Base-by-base conservation (phyloP, 2,113 vertebrate species). In the Sturnus vulgaris region DNA sequence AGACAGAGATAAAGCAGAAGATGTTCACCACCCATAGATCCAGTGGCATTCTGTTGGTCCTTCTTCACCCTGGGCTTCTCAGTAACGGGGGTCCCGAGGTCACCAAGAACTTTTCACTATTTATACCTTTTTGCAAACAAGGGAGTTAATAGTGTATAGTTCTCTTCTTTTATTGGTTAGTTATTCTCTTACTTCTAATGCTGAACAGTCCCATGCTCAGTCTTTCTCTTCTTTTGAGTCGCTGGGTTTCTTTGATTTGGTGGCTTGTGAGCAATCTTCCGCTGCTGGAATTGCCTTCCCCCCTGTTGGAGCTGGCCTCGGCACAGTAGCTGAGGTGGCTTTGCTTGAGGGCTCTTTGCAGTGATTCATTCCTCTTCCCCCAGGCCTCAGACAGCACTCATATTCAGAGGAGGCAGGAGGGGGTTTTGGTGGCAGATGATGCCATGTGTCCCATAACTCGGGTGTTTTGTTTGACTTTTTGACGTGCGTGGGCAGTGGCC, bases 21-120 rank as follows among this genome's bases (percentile, higher is more conserved):
- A 4, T 39, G 6, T 39, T 53, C 19, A 39, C 15, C 0, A 0
- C 19, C 15, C n/a, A 39, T 3, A 46, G 37, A 73, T 46, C 15
- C 44, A 59, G 33, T 46, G 28, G 7, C 17, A 39, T n/a, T 16
- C 13, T 24, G 3, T 12, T 46, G 19, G 23, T 66, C 12, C 15
- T 88, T 52, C 42, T 52, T 52, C 28, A 33, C 5, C 28, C 33
- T 46, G 27, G 18, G 2, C 33, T 59, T 52, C 15, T 66, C 12
- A 4, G 44, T 75, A 37, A 10, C 52, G 9, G 7, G 1, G 12
- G 10, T 39, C 9, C 19, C 0, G 0, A 82, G 60, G 30, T 31
- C 2, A 0, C 25, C 30, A 13, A 52, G 20, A 82, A 21, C 12
- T 11, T 46, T 14, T 52, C 17, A 11, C n/a, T 39, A n/a, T 30